These are phyloP conservation scores for Paradoxurus hermaphroditus DNA, from an alignment of 2,113 vertebrate genomes.

Conservation along the genomic window DNA sequence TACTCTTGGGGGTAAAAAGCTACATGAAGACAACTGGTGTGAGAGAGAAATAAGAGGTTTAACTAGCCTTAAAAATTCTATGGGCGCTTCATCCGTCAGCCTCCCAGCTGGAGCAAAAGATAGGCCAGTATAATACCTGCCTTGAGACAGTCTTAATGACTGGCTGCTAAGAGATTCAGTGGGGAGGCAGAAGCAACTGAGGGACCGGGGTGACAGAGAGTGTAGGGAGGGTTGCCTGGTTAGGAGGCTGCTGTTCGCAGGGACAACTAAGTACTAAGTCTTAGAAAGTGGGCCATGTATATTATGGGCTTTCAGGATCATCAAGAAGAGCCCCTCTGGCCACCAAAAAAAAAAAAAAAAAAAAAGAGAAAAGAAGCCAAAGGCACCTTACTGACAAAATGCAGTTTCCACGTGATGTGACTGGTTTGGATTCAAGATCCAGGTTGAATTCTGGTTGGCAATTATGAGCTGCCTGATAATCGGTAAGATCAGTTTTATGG, in stretches of 20 bases:
- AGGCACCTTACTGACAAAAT: neutral
- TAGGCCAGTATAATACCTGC: slow-evolving; percentile 39
- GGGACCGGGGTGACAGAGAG: neutral
- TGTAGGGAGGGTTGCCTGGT: neutral
- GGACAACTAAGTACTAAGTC: neutral
- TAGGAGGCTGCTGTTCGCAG: slow-evolving; percentile 7
- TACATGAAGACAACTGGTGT: neutral
- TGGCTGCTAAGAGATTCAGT: slow-evolving; percentile 14
- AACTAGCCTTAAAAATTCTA: slow-evolving; percentile 36
- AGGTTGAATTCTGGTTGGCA: neutral
- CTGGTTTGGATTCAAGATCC: neutral
- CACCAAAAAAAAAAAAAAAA: neutral
- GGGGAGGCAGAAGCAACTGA: neutral
- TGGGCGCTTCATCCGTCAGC: neutral
- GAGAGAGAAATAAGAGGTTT: slow-evolving; percentile 15
- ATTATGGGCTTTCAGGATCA: neutral
- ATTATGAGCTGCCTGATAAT: neutral
- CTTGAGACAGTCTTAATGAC: slow-evolving; percentile 40
- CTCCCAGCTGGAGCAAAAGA: slow-evolving; percentile 37
- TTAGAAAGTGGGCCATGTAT: neutral
- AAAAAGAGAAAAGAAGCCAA: neutral
- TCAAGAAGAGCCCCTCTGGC: neutral
- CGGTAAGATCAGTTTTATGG: neutral
- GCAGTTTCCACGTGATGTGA: neutral
- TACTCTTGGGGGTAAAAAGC: neutral